A percentile compares a stretch with the other conserved stretches of the same genome.
These are phyloP conservation scores for Drosophila miranda DNA, from an alignment of 1,140 invertebrate species.

Conservation along the genomic window DNA sequence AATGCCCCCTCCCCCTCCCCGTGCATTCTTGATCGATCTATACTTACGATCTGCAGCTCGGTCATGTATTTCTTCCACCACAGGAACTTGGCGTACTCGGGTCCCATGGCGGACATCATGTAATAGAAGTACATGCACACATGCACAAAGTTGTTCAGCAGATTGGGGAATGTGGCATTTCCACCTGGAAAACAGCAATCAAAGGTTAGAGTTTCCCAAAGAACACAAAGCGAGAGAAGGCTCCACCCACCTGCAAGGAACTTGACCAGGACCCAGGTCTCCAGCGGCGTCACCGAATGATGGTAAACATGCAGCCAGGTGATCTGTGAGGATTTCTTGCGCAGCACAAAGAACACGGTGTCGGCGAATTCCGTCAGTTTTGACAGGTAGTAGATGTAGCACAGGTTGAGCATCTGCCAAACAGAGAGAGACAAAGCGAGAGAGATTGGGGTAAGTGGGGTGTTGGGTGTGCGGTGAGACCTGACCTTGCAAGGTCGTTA, in stretches of 20 bases:
- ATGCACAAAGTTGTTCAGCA: constrained; percentile 97
- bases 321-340: constrained; percentile 96
- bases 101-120: constrained; percentile 94
- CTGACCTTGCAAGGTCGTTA: constrained; percentile 52
- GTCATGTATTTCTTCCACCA: constrained; percentile 99
- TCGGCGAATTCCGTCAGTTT: constrained; percentile 98
- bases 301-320: constrained; percentile 97
- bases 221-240: too few relatives aligned
- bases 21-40: neutral
- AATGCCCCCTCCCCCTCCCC: constrained; percentile 20
- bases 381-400: constrained; percentile 98
- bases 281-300: constrained; percentile 96
- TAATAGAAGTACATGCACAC: constrained; percentile 98
- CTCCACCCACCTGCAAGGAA: constrained; percentile 91
- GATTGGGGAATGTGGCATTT: constrained; percentile 95
- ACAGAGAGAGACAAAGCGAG: neutral
- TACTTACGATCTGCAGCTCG: constrained; percentile 92
- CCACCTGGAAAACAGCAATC: constrained; percentile 85
- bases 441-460: constrained; percentile 8
- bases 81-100: constrained; percentile 94
- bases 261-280: constrained; percentile 97
- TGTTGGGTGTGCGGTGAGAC: neutral
- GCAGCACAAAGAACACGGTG: constrained; percentile 95
- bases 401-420: constrained; percentile 94
- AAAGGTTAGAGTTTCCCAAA: neutral